Evolutionary conservation across 2,113 vertebrate genomes (phyloP).

Genomic region (Pangasianodon gigas): DNA sequence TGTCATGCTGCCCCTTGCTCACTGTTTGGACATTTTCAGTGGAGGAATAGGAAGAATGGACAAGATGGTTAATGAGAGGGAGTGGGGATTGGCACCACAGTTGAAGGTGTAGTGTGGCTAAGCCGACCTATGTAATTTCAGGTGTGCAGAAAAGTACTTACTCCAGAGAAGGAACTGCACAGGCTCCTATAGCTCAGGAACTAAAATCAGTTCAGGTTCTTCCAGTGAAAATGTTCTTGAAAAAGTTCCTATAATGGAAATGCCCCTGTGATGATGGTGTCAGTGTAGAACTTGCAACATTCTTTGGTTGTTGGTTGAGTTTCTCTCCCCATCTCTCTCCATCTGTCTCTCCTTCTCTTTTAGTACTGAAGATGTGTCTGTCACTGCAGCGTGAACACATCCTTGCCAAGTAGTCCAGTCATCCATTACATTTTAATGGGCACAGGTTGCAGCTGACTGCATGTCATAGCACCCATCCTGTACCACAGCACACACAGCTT

Average conservation of each 20-base stretch:
- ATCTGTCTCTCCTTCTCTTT: neutral
- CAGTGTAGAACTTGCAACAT: neutral
- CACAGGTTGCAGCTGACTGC: constrained; percentile 52
- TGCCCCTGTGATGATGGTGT: neutral
- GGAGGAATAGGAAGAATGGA: too few relatives aligned
- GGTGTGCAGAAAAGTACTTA: neutral
- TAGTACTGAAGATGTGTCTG: neutral
- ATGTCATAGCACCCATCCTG: constrained; percentile 42
- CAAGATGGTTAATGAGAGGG: too few relatives aligned
- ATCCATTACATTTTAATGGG: constrained; percentile 54
- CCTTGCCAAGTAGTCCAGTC: constrained; percentile 26
- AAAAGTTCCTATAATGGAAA: neutral
- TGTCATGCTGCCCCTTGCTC: too few relatives aligned
- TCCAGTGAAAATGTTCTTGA: neutral
- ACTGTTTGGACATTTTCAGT: too few relatives aligned
- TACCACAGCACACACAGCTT: neutral
- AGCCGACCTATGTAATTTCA: neutral
- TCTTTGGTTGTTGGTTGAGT: neutral
- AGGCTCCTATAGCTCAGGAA: neutral
- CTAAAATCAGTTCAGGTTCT: neutral
- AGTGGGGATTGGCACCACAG: neutral
- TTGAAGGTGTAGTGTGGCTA: neutral
- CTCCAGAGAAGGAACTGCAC: neutral
- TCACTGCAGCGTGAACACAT: neutral
- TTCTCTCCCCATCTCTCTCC: neutral